Conservation (phyloP, 2,797 vertebrate genomes). For the Pampus argenteus region DNA sequence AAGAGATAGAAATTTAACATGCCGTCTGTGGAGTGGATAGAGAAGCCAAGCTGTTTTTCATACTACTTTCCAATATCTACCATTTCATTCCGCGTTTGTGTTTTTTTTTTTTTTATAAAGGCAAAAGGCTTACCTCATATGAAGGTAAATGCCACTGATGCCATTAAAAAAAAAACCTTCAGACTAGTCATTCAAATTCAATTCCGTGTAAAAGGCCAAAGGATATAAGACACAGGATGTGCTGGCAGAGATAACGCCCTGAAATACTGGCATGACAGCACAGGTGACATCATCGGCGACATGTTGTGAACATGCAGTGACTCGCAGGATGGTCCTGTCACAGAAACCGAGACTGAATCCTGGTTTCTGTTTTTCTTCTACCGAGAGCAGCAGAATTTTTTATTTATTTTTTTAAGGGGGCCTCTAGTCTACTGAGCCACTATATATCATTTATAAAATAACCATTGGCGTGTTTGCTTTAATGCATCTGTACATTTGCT, state of each 20-base stretch:
- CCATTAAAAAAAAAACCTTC: constrained; percentile 50
- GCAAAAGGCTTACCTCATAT: constrained; percentile 17
- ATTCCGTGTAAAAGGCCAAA: constrained; percentile 28
- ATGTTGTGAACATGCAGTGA: constrained; percentile 39
- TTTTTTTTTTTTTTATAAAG: constrained; percentile 16
- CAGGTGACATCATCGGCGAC: constrained; percentile 58
- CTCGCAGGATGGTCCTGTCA: constrained; percentile 38
- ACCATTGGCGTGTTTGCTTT: too few relatives aligned
- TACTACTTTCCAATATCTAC: constrained; percentile 33
- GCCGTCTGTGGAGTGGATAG: constrained; percentile 39
- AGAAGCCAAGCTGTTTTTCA: constrained; percentile 54
- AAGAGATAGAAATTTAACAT: constrained; percentile 63
- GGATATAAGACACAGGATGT: constrained; percentile 40
- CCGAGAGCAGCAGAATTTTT: background rate
- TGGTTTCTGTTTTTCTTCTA: constrained; percentile 33
- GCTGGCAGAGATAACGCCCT: constrained; percentile 57
- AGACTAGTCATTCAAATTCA: constrained; percentile 51
- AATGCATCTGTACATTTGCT: constrained; percentile 27
- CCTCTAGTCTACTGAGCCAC: background rate
- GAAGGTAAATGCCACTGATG: constrained; percentile 55
- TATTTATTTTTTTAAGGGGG: background rate
- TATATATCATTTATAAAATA: too few relatives aligned
- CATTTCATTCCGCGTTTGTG: constrained; percentile 29
- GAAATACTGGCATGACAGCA: constrained; percentile 58
- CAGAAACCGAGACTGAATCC: background rate